Conservation (phyloP, 2,888 invertebrate species). For the Diaperis boleti region DNA sequence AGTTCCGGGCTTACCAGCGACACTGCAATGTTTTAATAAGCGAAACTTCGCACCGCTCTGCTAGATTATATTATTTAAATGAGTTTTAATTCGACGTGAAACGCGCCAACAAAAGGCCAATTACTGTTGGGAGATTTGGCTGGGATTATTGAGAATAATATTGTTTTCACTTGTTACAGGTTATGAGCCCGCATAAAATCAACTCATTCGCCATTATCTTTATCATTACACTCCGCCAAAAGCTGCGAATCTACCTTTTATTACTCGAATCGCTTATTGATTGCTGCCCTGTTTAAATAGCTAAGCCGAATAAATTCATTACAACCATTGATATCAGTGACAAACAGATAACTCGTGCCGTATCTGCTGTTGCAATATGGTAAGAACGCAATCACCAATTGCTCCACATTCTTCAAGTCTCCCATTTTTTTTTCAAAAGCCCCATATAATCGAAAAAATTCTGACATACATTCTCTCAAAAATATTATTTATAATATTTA, state of each 20-base stretch:
- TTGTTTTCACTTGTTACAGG: constrained; percentile 53
- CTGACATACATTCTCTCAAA: no score
- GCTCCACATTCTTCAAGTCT: no score
- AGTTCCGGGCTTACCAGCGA: constrained; percentile 62
- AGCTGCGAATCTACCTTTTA: constrained; percentile 47
- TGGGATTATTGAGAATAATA: constrained; percentile 55
- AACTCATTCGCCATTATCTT: constrained; percentile 56
- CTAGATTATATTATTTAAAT: constrained; percentile 65
- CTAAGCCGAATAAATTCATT: constrained; percentile 44
- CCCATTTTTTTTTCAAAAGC: no score
- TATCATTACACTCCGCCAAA: constrained; percentile 53
- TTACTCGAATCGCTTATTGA: constrained; percentile 55
- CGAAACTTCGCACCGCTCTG: constrained; percentile 54
- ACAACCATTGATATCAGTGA: constrained; percentile 35
- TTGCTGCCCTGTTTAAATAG: constrained; percentile 50
- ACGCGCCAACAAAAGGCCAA: constrained; percentile 61
- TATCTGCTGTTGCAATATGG: constrained; percentile 24
- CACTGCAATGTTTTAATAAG: constrained; percentile 65
- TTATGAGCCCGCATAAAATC: constrained; percentile 56
- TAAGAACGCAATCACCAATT: constrained; percentile 10
- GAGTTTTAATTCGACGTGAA: constrained; percentile 63
- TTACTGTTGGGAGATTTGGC: constrained; percentile 57
- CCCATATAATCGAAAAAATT: no score
- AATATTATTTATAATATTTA: no score
- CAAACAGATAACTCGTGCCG: constrained; percentile 37